Conservation (phyloP, 1,140 invertebrate genomes). For the Macrobrachium rosenbergii region DNA sequence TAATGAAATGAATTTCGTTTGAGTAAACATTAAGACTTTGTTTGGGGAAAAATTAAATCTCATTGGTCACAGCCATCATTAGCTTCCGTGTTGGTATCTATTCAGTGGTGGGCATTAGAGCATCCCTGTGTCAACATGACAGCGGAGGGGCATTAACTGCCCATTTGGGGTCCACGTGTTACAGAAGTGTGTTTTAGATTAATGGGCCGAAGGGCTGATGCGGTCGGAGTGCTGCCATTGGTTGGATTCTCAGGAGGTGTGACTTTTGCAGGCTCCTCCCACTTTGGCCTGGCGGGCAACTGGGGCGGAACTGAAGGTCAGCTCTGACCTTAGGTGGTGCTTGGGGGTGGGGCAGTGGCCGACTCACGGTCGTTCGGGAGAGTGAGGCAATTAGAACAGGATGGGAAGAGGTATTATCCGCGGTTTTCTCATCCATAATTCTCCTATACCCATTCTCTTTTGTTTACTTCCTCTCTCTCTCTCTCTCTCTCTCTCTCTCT, state of each 20-base stretch:
- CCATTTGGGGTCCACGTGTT: too few relatives aligned
- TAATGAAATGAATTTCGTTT: too few relatives aligned
- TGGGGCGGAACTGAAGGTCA: constrained; percentile 62
- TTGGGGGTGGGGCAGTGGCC: constrained; percentile 60
- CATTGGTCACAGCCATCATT: too few relatives aligned
- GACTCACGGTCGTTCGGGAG: constrained; percentile 47
- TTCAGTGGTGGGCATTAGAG: too few relatives aligned
- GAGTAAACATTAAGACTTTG: too few relatives aligned
- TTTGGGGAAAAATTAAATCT: too few relatives aligned
- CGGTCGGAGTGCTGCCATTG: too few relatives aligned
- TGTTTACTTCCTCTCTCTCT: constrained; percentile 21
- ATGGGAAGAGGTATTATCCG: constrained; percentile 1
- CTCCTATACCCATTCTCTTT: not conserved
- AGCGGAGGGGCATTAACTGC: too few relatives aligned
- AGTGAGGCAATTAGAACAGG: not conserved
- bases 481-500: constrained; percentile 23
- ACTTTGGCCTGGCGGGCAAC: constrained; percentile 37
- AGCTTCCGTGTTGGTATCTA: too few relatives aligned
- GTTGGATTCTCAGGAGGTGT: constrained; percentile 25
- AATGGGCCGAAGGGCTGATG: too few relatives aligned
- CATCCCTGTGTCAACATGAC: too few relatives aligned
- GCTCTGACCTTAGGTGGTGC: constrained; percentile 55
- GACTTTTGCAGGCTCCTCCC: constrained; percentile 24
- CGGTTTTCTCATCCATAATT: not conserved
- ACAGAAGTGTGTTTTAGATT: too few relatives aligned